Percentiles rank a stretch among this genome's conserved stretches.
Conservation (phyloP, 2,797 vertebrate genomes). For the Hoplostethus atlanticus region DNA sequence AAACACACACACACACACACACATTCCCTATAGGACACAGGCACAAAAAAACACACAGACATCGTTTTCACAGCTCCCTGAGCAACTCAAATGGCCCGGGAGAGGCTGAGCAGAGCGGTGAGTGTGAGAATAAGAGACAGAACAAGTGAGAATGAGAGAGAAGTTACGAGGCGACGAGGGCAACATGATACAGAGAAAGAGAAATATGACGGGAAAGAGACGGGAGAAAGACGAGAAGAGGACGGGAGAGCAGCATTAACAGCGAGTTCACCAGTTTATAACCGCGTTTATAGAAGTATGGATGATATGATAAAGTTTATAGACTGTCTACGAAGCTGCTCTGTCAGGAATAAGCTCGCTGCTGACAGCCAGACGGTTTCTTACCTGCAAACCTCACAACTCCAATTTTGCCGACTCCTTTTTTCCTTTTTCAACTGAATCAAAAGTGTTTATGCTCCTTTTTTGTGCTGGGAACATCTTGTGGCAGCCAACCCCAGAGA, state of each 20-base stretch:
- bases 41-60: constrained; percentile 66
- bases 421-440: constrained; percentile 9
- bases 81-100: constrained; percentile 75
- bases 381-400: constrained; percentile 17
- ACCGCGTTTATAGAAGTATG: constrained; percentile 3
- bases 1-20: constrained; percentile 41
- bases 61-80: constrained; percentile 79
- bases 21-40: constrained; percentile 63
- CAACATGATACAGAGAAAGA: constrained; percentile 46
- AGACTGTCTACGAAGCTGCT: constrained; percentile 17
- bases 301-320: constrained; percentile 4
- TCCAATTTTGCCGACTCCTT: background rate
- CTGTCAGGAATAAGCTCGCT: constrained; percentile 13
- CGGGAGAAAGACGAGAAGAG: background rate
- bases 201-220: constrained; percentile 12
- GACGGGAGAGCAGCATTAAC: background rate
- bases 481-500: background rate
- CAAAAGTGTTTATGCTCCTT: constrained; percentile 9
- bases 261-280: background rate
- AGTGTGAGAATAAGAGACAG: constrained; percentile 53
- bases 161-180: constrained; percentile 52
- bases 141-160: constrained; percentile 37
- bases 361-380: constrained; percentile 14
- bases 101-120: constrained; percentile 63
- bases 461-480: background rate